Conservation (phyloP, 2,797 vertebrate genomes). For the Moxostoma hubbsi region DNA sequence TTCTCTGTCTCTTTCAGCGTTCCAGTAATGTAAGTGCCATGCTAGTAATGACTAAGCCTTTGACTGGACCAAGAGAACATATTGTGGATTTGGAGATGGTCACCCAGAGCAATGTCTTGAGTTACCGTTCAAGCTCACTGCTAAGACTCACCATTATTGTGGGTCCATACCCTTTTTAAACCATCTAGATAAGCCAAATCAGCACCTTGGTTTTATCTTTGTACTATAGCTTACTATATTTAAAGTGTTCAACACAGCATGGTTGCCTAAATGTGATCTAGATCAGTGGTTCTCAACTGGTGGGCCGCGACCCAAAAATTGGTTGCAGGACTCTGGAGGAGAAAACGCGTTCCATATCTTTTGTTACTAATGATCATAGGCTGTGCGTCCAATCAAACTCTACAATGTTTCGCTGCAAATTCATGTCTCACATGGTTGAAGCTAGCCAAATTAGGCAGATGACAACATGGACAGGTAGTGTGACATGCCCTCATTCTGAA, state of each 20-base stretch:
- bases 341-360: too few relatives aligned
- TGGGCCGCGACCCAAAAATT: neutral
- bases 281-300: constrained; percentile 23
- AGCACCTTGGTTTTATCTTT: constrained; percentile 25
- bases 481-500: too few relatives aligned
- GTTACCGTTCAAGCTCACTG: constrained; percentile 84
- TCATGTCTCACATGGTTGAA: neutral
- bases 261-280: constrained; percentile 9
- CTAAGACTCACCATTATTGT: constrained; percentile 85
- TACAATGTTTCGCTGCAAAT: neutral
- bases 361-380: too few relatives aligned
- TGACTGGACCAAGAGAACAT: constrained; percentile 90
- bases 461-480: too few relatives aligned
- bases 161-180: constrained; percentile 83
- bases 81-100: constrained; percentile 96
- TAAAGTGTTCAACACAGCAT: constrained; percentile 9
- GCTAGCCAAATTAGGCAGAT: neutral
- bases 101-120: constrained; percentile 82
- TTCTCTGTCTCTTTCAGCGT: constrained; percentile 76
- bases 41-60: constrained; percentile 90
- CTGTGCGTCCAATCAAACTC: too few relatives aligned
- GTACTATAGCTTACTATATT: constrained; percentile 38
- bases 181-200: neutral
- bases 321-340: neutral
- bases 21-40: constrained; percentile 91